A percentile compares a stretch with the other conserved stretches of the same genome.
These are phyloP conservation scores for Rissa tridactyla DNA, from an alignment of 2,113 vertebrate genomes.

Conservation along the genomic window DNA sequence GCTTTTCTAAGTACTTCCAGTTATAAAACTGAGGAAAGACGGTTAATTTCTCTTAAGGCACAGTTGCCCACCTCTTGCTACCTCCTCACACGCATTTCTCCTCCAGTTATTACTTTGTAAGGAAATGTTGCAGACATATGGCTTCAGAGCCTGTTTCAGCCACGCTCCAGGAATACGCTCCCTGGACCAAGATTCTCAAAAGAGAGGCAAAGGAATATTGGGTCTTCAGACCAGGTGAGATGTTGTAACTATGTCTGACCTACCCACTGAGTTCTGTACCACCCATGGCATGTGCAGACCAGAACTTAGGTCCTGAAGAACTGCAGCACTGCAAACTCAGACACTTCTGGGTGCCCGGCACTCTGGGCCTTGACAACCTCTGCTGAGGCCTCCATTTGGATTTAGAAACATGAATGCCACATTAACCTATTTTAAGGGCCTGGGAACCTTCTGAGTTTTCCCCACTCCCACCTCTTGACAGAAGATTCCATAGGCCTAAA, in stretches of 20 bases:
- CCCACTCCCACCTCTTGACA: background rate
- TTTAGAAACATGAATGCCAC: background rate
- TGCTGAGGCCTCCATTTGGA: background rate
- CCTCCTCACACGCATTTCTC: background rate
- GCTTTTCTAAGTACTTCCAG: background rate
- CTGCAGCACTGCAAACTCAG: too few relatives aligned
- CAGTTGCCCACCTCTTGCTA: background rate
- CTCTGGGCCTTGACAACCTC: background rate
- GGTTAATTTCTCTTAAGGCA: background rate
- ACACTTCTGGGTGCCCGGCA: background rate
- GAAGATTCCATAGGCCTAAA: background rate
- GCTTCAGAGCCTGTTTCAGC: background rate
- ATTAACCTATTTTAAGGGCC: background rate
- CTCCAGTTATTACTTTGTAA: background rate
- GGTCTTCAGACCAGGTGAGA: background rate
- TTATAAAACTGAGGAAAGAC: background rate
- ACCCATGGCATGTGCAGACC: accelerated
- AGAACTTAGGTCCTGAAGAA: background rate
- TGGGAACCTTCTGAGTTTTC: background rate
- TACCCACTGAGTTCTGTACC: background rate
- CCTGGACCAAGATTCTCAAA: background rate
- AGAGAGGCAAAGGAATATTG: background rate
- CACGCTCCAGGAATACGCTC: accelerated
- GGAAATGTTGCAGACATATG: background rate
- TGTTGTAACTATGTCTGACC: background rate